Evolutionary conservation across 2,113 vertebrate species (phyloP), one percentile per base, ranked within the genome.

Genomic region (Vombatus ursinus): DNA sequence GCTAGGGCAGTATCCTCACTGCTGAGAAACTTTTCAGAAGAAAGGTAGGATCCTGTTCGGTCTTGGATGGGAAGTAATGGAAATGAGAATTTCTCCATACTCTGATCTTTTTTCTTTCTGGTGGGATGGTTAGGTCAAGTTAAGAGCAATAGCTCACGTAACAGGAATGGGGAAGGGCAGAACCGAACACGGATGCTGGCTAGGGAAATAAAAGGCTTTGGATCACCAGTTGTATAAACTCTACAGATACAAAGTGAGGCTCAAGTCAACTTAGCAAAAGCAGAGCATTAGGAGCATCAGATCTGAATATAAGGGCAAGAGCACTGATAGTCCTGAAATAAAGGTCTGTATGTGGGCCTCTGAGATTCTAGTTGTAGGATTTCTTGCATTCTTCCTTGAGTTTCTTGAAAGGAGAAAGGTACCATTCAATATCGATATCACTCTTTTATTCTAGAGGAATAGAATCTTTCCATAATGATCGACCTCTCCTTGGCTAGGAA

Each of bases 361-460:
- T 68, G 49, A 84, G n/a, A 91, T 28, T 5, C n/a, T 11, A 31
- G 11, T 8, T 93, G 19, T 48, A 7, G 25, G 54, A 28, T 92
- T 94, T 92, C 91, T 96, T 89, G 49, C 44, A 52, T 54, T 50
- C 68, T 22, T 94, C 93, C 91, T 95, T 49, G 28, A 91, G 47
- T 19, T 3, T 77, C 16, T 84, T 84, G 68, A 16, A 84, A 84
- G 19, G 68, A 44, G n/a, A 84, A 89, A 95, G 57, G 25, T n/a
- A 90, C 91, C n/a, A 84, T 84, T 84, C 37, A n/a, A 44, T 84
- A 84, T 44, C 6, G 50, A 3, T 7, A 50, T 11, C 48, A 26
- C 22, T 95, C n/a, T 37, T 91, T 44, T 89, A 48, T 23, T 26
- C 57, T 6, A 25, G 37, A 31, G 53, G 6, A 61, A 54, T 44